Evolutionary conservation across 2,113 vertebrate species (phyloP).

Genomic region (Phaetusa simplex): DNA sequence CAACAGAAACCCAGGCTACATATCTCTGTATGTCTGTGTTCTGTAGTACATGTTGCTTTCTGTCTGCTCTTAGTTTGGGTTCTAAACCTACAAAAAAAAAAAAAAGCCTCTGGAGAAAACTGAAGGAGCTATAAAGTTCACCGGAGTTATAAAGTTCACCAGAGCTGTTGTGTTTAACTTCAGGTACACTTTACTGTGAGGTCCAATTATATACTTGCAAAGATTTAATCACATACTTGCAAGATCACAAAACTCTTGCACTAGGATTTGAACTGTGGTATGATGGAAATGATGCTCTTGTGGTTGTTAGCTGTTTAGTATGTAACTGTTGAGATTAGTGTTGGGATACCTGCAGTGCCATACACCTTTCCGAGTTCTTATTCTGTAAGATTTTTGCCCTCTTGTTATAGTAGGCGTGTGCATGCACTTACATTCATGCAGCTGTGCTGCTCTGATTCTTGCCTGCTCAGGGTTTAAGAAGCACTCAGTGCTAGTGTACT

Average conservation of each 20-base stretch:
- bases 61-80: neutral
- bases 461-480: neutral
- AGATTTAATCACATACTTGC: neutral
- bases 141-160: neutral
- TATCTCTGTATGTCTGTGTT: neutral
- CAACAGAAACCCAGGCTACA: neutral
- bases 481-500: fast-evolving
- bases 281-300: neutral
- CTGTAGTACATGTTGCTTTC: neutral
- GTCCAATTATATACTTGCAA: neutral
- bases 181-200: neutral
- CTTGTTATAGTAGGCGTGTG: neutral
- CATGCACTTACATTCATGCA: neutral
- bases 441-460: neutral
- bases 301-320: neutral
- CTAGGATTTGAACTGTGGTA: neutral
- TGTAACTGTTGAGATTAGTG: neutral
- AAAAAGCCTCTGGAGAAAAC: neutral
- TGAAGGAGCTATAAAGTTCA: neutral
- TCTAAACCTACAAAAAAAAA: neutral
- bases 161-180: neutral
- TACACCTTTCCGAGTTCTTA: neutral
- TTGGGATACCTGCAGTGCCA: neutral
- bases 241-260: neutral
- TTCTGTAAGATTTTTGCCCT: neutral